Conservation (phyloP, 2,888 invertebrate species). For the Helleia helle region DNA sequence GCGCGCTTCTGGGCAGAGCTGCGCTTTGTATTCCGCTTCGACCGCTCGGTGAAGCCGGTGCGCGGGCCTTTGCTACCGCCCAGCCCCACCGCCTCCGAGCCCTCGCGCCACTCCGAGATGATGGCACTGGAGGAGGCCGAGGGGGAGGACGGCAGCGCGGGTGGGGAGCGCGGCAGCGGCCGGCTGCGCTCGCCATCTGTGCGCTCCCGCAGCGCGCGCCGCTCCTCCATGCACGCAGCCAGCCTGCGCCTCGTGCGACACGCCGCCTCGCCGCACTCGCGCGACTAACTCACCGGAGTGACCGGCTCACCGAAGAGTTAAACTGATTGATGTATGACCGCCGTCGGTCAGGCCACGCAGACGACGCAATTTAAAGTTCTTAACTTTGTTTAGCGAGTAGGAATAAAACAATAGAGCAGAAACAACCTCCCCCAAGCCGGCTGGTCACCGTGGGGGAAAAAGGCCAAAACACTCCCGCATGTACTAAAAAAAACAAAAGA, state of each 20-base stretch:
- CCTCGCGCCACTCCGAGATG: constrained; percentile 9
- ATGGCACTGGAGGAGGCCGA: constrained; percentile 14
- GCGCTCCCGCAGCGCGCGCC: constrained; percentile 29
- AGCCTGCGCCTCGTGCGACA: constrained; percentile 51
- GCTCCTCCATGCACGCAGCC: constrained; percentile 55
- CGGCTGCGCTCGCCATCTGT: constrained; percentile 18
- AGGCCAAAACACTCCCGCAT: too few species aligned
- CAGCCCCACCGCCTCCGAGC: constrained; percentile 6
- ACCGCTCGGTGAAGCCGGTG: constrained; percentile 47
- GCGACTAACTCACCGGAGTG: constrained; percentile 28
- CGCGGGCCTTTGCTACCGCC: constrained; percentile 28
- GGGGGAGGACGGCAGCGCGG: constrained; percentile 7
- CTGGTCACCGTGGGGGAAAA: too few species aligned
- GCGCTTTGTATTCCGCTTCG: constrained; percentile 56
- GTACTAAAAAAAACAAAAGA: too few species aligned
- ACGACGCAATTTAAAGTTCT: too few species aligned
- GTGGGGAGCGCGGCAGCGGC: constrained; percentile 7
- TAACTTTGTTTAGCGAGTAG: too few species aligned
- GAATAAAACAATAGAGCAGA: too few species aligned
- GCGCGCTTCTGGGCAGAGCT: constrained; percentile 42
- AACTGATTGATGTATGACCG: too few species aligned
- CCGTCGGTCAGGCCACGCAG: too few species aligned
- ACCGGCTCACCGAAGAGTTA: too few species aligned
- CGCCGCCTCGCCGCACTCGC: constrained; percentile 38
- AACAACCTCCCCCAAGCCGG: too few species aligned